Percentiles rank a stretch among this genome's conserved stretches.
phyloP scores from a whole-genome alignment of 2,113 vertebrate genomes.

The Ceyx cyanopectus region DNA sequence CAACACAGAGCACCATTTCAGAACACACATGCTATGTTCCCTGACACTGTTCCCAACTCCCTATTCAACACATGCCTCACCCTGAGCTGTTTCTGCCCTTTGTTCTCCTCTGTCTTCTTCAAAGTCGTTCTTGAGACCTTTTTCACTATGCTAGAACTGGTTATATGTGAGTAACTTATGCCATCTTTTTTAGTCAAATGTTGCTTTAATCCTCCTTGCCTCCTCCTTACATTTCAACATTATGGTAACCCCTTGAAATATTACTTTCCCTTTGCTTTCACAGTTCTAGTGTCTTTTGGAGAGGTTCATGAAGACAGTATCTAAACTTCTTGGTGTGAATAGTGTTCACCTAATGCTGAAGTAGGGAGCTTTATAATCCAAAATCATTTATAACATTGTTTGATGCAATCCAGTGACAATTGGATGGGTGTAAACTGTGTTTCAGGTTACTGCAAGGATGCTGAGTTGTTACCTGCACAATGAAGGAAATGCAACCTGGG shows the following conservation, averaged over 20 bases:
- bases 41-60: background rate
- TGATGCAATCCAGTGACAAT: background rate
- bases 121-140: background rate
- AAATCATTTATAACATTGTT: background rate
- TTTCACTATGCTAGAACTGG: background rate
- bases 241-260: background rate
- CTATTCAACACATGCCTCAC: background rate
- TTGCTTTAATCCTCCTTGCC: background rate
- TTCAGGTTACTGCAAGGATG: background rate
- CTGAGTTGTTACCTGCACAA: background rate
- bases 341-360: background rate
- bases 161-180: background rate
- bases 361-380: background rate
- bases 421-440: background rate
- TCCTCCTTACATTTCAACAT: background rate
- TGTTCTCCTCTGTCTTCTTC: background rate
- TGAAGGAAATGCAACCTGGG: background rate
- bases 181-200: background rate
- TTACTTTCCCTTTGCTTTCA: background rate
- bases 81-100: background rate
- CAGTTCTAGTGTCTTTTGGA: background rate
- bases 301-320: background rate
- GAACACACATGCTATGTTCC: fast-evolving
- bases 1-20: background rate
- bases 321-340: background rate